Base-by-base conservation (phyloP, 1,140 invertebrate genomes). In the Sipha flava region DNA sequence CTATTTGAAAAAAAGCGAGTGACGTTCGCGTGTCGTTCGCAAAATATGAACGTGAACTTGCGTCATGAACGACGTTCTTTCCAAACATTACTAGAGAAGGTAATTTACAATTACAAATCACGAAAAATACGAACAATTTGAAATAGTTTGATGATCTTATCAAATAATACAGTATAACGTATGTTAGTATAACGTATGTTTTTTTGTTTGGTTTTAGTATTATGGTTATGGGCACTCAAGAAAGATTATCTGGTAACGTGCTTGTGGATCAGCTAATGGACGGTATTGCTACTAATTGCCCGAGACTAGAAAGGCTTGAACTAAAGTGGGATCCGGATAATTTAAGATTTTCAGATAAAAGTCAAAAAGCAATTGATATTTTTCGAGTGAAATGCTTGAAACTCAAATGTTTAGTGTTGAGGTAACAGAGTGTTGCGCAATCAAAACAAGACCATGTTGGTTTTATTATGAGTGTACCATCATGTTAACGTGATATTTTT, bases 281-380 rank as follows among this genome's bases (percentile, higher is more conserved):
- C 84, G 94, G 93, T 54, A 98, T 99, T 68, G 96, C 98, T 0
- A 95, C 95, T 82, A 95, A 95, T 84, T 98, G 95, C 84, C 90
- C 91, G 0, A 90, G 92, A 81, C 85, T 99, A 81, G 94, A 98
- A 85, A 89, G 98, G 2, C 86, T 99, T 34, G 98, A 99, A 85
- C 88, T 99, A 23, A 87, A 96, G 82, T 99, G 98, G 98, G 98
- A 99, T 86, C 96, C 97, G 0, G 96, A 98, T 82, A 99, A 98
- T 83, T 89, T 99, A 7, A 89, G 98, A 64, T 99, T 98, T 86
- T 98, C 96, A 34, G 98, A 99, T 86, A 99, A 99, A 86, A 98
- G 96, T 85, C 97, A 98, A 85, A 99, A 99, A 86, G 94, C 94
- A 2, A 95, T 96, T 81, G 95, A 97, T 85, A 92, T 95, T 45